Evolutionary conservation across 2,797 vertebrate genomes (phyloP), one percentile per base, ranked within the genome.

Genomic region (Neostethus bicornis): DNA sequence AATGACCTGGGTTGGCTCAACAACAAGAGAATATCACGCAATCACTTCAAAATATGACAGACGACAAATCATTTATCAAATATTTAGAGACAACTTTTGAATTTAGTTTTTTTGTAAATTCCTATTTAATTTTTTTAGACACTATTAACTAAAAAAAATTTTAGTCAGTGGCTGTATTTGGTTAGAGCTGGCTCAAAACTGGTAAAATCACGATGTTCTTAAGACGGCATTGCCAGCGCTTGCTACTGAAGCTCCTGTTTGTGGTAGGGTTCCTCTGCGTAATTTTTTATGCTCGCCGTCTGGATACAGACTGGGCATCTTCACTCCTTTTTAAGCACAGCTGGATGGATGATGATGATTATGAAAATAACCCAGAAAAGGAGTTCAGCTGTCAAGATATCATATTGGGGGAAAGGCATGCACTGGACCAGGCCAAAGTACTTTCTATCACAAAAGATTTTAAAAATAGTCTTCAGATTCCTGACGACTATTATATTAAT

Each of bases 321-420:
- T 14, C 4, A 7, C 35, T 7, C 19, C 5, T 2, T 3, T 2
- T 52, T 3, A 24, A 38, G 0, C 54, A 76, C 47, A 73, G 25
- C 17, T 67, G 56, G 75, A 35, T 94, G 61, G 90, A 93, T 8
- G 84, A 93, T 25, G 73, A 43, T 10, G 66, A 78, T 35, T 79
- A 5, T 12, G 69, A 79, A 16, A 51, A 88, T 11, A 70, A 85
- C 48, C 87, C 85, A 44, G 64, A 83, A 51, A 72, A 51, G 17
- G 16, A 65, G 39, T 77, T 92, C 62, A 91, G 95, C 72, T 96
- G 95, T 66, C 88, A 91, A 14, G 93, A 83, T 66, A 83, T 95
- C 77, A 50, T 94, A 51, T 76, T 73, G 2, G 92, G 92, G 19
- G 87, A 95, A 37, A 7, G 3, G n/a, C 85, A 91, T 31, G 91